phyloP scores from a whole-genome alignment of 2,888 invertebrate genomes.

The Lampropteryx suffumata region DNA sequence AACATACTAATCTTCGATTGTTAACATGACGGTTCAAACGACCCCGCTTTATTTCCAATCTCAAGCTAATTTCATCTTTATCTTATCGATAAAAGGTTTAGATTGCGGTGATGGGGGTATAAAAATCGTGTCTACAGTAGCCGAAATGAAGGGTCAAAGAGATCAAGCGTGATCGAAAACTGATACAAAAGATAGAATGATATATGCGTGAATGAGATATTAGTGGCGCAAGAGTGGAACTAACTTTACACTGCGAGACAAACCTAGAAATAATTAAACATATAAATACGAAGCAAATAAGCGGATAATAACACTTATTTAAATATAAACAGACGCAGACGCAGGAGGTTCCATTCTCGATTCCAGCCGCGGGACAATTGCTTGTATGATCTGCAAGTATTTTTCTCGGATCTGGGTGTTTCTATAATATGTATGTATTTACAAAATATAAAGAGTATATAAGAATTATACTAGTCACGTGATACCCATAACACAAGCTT shows the following conservation, averaged over 20 bases:
- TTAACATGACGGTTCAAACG: conserved; percentile 70
- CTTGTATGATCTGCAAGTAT: too few species aligned
- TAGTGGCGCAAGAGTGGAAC: conserved; percentile 62
- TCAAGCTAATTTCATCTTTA: conserved; percentile 38
- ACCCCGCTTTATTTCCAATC: conserved; percentile 39
- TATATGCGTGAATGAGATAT: conserved; percentile 79
- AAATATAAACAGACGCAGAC: too few species aligned
- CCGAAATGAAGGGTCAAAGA: conserved; percentile 77
- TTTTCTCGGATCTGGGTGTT: too few species aligned
- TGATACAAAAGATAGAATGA: conserved; percentile 78
- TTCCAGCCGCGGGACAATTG: too few species aligned
- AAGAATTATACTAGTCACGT: too few species aligned
- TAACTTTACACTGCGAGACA: conserved; percentile 36
- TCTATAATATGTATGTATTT: too few species aligned
- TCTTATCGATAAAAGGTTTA: conserved; percentile 35
- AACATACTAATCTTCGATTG: conserved; percentile 74
- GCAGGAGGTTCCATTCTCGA: too few species aligned
- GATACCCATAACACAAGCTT: too few species aligned
- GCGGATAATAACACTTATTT: too few species aligned
- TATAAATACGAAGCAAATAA: too few species aligned
- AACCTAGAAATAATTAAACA: too few species aligned
- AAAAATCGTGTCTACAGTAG: conserved; percentile 77
- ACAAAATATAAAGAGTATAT: too few species aligned
- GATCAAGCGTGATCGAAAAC: conserved; percentile 79
- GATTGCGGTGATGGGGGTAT: conserved; percentile 38